phyloP scores from a whole-genome alignment of 2,113 vertebrate species.

The Aplodontia rufa region DNA sequence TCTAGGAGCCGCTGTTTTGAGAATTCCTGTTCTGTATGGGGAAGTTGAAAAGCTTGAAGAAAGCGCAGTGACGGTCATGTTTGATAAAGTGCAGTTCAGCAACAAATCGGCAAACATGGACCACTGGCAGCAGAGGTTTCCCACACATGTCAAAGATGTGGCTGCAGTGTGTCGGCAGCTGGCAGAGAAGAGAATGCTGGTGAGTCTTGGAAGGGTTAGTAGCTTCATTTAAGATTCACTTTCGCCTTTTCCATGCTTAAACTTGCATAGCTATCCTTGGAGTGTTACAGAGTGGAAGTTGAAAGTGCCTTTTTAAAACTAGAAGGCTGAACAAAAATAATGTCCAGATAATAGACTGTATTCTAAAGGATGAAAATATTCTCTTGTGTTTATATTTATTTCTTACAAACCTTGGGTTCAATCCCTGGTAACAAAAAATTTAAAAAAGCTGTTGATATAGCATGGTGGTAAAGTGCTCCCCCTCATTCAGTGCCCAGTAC shows the following conservation, averaged over 20 bases:
- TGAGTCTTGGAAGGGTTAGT: constrained; percentile 64
- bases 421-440: background rate
- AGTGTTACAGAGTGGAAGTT: background rate
- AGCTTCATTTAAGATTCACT: background rate
- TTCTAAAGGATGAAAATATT: background rate
- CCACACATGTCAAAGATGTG: constrained; percentile 93
- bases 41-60: constrained; percentile 93
- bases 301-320: background rate
- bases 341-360: background rate
- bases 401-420: background rate
- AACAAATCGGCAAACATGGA: constrained; percentile 93
- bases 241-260: background rate
- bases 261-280: background rate
- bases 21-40: constrained; percentile 94
- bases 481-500: too few relatives aligned
- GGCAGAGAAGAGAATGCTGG: constrained; percentile 91
- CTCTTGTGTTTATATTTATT: background rate
- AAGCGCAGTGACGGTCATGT: constrained; percentile 94
- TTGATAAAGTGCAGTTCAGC: constrained; percentile 92
- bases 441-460: background rate
- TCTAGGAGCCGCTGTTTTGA: constrained; percentile 91
- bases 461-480: too few relatives aligned
- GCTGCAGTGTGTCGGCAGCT: constrained; percentile 93
- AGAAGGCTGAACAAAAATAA: background rate
- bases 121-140: constrained; percentile 94